Base-by-base conservation (phyloP, 2,888 invertebrate species). In the Drosophila longiperda region DNA sequence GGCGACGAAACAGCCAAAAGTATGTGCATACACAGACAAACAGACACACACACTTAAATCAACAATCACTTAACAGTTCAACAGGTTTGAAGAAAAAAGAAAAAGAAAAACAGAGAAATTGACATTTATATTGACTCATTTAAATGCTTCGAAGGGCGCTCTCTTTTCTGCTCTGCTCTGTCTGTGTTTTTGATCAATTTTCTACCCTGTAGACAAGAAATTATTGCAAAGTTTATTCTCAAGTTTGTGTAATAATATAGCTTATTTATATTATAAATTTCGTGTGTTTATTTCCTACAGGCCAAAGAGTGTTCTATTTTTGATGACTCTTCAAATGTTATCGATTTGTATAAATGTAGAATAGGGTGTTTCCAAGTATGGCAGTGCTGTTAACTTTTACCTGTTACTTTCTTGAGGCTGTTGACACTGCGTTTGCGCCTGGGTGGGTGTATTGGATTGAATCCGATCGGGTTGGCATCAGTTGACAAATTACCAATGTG, bases 11-110 rank as follows among this genome's bases (percentile, higher is more conserved):
- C 68, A 50, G 33, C 17, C 29, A 38, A 26, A 45, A 53, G 40
- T 58, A 40, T 40, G 32, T 48, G 36, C 32, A 36, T 36, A 20
- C 50, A 34, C 42, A 64, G 33, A 33, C 45, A 63, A 20, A 61
- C n/a, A 50, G 12, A 40, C 29, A 57, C 20, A 53, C n/a, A 55
- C 11, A 52, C 12, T 38, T 26, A 15, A 34, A 66, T 38, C 20
- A 75, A 61, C 60, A 53, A 60, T 55, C 54, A 57, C 45, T 67
- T 42, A 69, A 34, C 52, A 61, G 52, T 71, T 64, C 78, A 78
- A 78, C 78, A 78, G 81, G 78, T 80, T 80, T 77, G 61, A 42
- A 26, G 15, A 34, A 60, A 38, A 34, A n/a, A 20, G 33, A 33
- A 12, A 36, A 49, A 58, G n/a, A 23, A 36, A 71, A 33, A 74